A percentile compares a stretch with the other conserved stretches of the same genome.
Conservation (phyloP, 2,888 invertebrate genomes). For the Macaria notata region DNA sequence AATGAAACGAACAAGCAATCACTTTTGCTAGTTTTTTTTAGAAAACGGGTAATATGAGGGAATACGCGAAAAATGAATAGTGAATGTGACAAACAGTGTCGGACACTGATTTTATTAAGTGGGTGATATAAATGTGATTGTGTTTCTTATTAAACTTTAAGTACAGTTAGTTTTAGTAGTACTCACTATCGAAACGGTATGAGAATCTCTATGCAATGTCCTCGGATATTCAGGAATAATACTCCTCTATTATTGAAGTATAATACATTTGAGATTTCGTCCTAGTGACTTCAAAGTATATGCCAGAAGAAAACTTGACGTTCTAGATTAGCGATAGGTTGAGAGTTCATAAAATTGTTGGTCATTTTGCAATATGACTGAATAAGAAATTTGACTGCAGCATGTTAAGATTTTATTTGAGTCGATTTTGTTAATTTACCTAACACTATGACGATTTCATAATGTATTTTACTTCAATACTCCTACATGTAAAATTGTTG, state of each 20-base stretch:
- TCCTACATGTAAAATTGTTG: slow-evolving; percentile 68
- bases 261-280: too few species aligned
- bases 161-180: slow-evolving; percentile 66
- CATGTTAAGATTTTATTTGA: too few species aligned
- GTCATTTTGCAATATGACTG: too few species aligned
- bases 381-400: too few species aligned
- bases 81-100: slow-evolving; percentile 55
- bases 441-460: too few species aligned
- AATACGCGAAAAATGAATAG: slow-evolving; percentile 60
- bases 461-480: slow-evolving; percentile 45
- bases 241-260: too few species aligned
- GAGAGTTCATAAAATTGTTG: too few species aligned
- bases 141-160: slow-evolving; percentile 73
- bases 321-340: too few species aligned
- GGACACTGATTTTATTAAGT: slow-evolving; percentile 47
- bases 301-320: too few species aligned
- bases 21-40: slow-evolving; percentile 59
- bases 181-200: slow-evolving; percentile 46
- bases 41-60: slow-evolving; percentile 51
- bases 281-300: too few species aligned
- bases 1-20: slow-evolving; percentile 56
- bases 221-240: slow-evolving; percentile 26
- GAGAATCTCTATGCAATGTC: slow-evolving; percentile 22
- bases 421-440: too few species aligned
- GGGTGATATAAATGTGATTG: slow-evolving; percentile 82